Evolutionary conservation across 2,888 invertebrate genomes (phyloP).

Genomic region (Tetragonula carbonaria): DNA sequence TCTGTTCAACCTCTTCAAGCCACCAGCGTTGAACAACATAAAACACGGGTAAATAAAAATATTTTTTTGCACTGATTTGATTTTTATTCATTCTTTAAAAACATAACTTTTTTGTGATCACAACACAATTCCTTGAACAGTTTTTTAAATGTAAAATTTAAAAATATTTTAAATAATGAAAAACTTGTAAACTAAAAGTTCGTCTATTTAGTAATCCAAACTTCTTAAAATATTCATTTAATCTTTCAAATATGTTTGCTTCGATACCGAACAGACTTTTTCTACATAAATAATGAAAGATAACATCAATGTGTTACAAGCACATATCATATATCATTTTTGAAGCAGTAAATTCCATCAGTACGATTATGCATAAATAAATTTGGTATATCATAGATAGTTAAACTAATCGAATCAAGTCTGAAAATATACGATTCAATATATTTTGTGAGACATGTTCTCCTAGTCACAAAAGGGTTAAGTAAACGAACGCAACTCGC

Average conservation of each 20-base stretch:
- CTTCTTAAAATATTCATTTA: no score
- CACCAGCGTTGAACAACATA: slow-evolving; percentile 81
- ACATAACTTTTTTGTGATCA: background rate
- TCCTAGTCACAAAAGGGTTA: background rate
- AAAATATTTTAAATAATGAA: no score
- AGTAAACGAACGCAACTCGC: slow-evolving; percentile 25
- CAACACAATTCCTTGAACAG: background rate
- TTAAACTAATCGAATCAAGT: no score
- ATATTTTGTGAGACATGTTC: background rate
- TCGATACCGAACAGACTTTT: background rate
- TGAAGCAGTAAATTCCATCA: no score
- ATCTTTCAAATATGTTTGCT: background rate
- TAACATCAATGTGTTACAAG: no score
- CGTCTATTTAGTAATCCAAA: background rate
- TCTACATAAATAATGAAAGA: background rate
- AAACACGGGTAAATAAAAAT: slow-evolving; percentile 83
- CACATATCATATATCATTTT: no score
- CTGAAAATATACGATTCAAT: no score
- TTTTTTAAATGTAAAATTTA: no score
- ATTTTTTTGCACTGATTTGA: slow-evolving; percentile 27
- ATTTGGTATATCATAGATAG: no score
- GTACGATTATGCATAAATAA: no score
- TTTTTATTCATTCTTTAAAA: background rate
- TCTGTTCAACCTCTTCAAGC: slow-evolving; percentile 84
- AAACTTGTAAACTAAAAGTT: background rate